phyloP scores from a whole-genome alignment of 2,113 vertebrate genomes.

The Isichthys henryi region DNA sequence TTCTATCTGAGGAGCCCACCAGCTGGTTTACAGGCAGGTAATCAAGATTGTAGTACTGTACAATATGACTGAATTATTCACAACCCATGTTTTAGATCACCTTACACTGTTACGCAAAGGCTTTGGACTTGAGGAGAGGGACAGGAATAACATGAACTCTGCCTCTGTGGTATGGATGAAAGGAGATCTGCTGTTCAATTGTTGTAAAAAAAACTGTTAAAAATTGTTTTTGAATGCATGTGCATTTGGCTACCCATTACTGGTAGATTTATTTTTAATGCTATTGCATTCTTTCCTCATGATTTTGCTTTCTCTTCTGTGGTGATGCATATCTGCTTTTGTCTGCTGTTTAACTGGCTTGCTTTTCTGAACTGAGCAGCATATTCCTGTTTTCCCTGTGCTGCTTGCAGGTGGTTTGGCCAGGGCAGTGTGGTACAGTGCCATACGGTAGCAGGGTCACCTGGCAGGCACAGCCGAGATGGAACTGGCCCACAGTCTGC shows the following conservation, averaged over 20 bases:
- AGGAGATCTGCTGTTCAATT: not conserved
- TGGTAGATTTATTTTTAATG: not conserved
- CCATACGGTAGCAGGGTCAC: not conserved
- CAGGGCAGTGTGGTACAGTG: not conserved
- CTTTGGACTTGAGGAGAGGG: not conserved
- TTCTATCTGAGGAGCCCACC: not conserved
- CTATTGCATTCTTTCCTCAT: not conserved
- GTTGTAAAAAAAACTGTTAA: not conserved
- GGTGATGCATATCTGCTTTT: not conserved
- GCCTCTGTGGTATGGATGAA: not conserved
- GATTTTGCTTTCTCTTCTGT: not conserved
- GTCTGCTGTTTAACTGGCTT: not conserved
- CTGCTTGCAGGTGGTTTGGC: not conserved
- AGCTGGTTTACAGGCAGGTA: not conserved
- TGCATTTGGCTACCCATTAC: not conserved
- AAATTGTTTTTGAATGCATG: not conserved
- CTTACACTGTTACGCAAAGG: conserved; percentile 1
- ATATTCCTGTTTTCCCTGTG: not conserved
- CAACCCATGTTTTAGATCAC: not conserved
- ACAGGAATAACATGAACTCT: not conserved
- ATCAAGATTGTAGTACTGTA: not conserved
- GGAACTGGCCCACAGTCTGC: conserved; percentile 75
- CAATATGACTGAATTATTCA: not conserved
- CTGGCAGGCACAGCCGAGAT: conserved; percentile 50
- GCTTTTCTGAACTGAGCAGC: not conserved